These are phyloP conservation scores for Archegozetes longisetosus DNA, from an alignment of 1,140 invertebrate genomes.

Conservation along the genomic window DNA sequence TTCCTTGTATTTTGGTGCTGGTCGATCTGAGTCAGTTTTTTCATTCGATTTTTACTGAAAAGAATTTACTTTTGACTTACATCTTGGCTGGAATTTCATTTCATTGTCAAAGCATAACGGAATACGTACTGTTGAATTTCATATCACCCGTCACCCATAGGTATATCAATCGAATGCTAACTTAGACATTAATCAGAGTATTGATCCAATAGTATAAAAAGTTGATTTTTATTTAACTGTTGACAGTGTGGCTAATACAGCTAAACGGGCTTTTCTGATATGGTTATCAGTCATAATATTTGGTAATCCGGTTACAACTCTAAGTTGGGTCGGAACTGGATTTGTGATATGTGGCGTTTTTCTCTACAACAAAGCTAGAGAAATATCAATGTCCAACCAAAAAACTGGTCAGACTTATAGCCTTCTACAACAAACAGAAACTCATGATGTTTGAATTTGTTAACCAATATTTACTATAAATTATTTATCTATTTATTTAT, in stretches of 20 bases:
- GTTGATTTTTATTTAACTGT: conserved; percentile 16
- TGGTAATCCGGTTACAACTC: conserved; percentile 56
- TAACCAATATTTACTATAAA: too few species aligned
- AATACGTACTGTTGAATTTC: conserved; percentile 68
- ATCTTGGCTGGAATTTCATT: conserved; percentile 63
- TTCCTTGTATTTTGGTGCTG: conserved; percentile 51
- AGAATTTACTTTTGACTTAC: conserved; percentile 42
- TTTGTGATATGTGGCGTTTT: conserved; percentile 59
- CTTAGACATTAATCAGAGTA: not conserved
- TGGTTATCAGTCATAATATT: conserved; percentile 66
- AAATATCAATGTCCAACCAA: not conserved
- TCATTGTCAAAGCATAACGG: conserved; percentile 71
- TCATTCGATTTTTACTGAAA: conserved; percentile 27
- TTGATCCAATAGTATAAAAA: conserved; percentile 1
- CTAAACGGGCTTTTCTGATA: conserved; percentile 63
- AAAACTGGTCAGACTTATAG: not conserved
- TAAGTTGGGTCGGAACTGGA: conserved; percentile 55
- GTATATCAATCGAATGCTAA: conserved; percentile 33
- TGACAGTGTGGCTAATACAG: conserved; percentile 67
- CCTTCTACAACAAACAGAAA: not conserved
- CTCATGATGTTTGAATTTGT: too few species aligned
- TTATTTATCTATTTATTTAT: too few species aligned
- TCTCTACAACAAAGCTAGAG: conserved; percentile 43
- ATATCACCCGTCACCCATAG: conserved; percentile 73
- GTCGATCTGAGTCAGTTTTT: conserved; percentile 40